phyloP scores from a whole-genome alignment of 1,140 invertebrate genomes.

The Colletes gigas region DNA sequence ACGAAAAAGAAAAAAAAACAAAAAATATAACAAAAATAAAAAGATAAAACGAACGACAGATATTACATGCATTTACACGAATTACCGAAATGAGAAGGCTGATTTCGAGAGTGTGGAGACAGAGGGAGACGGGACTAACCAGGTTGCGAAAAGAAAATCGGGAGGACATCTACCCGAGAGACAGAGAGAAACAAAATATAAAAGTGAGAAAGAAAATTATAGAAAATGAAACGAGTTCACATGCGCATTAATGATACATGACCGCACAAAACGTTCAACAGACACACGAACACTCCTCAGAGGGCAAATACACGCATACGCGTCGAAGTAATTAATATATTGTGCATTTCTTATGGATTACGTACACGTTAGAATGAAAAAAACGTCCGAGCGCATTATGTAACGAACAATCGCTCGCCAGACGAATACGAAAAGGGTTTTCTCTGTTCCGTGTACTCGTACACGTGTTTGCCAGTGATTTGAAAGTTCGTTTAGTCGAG shows the following conservation, averaged over 20 bases:
- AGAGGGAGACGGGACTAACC: not conserved
- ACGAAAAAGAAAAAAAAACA: not conserved
- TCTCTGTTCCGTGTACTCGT: constrained; percentile 71
- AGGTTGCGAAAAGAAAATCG: constrained; percentile 1
- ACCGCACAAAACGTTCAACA: constrained; percentile 58
- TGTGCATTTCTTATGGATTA: constrained; percentile 71
- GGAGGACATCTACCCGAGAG: constrained; percentile 14
- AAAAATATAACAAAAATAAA: not conserved
- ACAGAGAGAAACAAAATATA: not conserved
- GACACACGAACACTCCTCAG: constrained; percentile 26
- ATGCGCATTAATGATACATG: constrained; percentile 59
- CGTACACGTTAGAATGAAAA: constrained; percentile 54
- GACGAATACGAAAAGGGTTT: constrained; percentile 52
- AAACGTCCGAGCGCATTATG: not conserved
- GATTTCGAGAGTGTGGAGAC: constrained; percentile 17
- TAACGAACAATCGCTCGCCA: not conserved
- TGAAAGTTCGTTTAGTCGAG: constrained; percentile 70
- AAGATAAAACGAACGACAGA: not conserved
- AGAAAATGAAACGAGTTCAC: constrained; percentile 48
- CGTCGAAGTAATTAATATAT: constrained; percentile 37
- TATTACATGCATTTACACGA: constrained; percentile 13
- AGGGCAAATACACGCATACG: constrained; percentile 30
- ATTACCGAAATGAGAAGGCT: not conserved
- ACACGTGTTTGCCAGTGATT: constrained; percentile 78
- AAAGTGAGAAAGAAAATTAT: not conserved